Evolutionary conservation across 2,113 vertebrate species (phyloP).

Genomic region (Chionomys nivalis): DNA sequence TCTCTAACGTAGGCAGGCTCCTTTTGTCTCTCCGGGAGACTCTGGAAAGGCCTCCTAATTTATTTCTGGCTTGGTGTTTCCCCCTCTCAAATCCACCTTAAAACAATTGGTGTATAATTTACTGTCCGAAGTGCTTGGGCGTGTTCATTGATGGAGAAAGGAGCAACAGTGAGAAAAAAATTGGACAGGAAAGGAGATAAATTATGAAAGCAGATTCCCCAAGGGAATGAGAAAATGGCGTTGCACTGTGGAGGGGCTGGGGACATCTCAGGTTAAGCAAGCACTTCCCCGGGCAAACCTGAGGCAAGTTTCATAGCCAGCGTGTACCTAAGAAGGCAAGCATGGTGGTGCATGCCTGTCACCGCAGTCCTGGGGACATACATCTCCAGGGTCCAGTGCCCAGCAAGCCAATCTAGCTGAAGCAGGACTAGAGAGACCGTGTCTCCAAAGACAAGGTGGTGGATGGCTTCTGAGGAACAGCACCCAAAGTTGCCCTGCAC

Average conservation of each 20-base stretch:
- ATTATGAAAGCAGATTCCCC: neutral
- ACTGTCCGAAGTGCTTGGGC: neutral
- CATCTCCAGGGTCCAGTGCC: too few relatives aligned
- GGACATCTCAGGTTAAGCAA: neutral
- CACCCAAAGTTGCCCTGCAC: neutral
- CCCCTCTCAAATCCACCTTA: slow-evolving; percentile 26
- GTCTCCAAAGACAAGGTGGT: neutral
- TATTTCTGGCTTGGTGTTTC: slow-evolving; percentile 20
- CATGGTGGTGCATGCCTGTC: neutral
- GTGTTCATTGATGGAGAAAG: neutral
- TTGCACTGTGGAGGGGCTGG: neutral
- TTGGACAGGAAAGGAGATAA: slow-evolving; percentile 29
- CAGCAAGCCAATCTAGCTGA: neutral
- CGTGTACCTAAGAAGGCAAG: neutral
- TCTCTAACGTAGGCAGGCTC: neutral
- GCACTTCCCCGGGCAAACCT: neutral
- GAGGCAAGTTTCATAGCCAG: neutral
- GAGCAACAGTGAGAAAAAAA: neutral
- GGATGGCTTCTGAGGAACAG: neutral
- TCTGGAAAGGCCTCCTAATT: slow-evolving; percentile 32
- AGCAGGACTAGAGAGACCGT: neutral
- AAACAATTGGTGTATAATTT: slow-evolving; percentile 28
- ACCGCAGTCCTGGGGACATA: neutral
- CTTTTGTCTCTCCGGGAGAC: neutral
- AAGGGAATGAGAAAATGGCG: slow-evolving; percentile 2